phyloP scores from a whole-genome alignment of 2,888 invertebrate genomes.

The Diachrysia chrysitis region DNA sequence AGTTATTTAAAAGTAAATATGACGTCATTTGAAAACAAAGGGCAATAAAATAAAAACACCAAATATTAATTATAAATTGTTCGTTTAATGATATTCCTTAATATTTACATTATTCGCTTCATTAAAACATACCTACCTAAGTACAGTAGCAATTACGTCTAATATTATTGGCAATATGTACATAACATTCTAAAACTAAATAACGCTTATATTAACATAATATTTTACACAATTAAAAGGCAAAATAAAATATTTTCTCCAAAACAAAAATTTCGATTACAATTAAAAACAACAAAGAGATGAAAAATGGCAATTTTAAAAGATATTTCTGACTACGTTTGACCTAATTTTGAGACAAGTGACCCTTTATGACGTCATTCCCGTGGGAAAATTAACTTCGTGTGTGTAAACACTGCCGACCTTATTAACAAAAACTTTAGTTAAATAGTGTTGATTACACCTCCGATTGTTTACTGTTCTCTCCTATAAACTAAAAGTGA shows the following conservation, averaged over 20 bases:
- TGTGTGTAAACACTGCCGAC: no score
- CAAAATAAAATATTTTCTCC: constrained; percentile 29
- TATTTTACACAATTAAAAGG: constrained; percentile 22
- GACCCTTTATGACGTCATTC: no score
- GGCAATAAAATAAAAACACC: constrained; percentile 59
- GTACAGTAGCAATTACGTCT: constrained; percentile 54
- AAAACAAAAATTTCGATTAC: no score
- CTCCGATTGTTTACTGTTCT: no score
- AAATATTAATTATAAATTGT: constrained; percentile 74
- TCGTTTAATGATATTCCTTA: constrained; percentile 75
- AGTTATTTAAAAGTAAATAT: not conserved
- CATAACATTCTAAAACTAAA: constrained; percentile 87
- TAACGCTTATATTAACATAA: constrained; percentile 80
- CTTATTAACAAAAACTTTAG: no score
- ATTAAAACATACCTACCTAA: constrained; percentile 59
- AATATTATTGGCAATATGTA: constrained; percentile 75
- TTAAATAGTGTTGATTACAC: no score
- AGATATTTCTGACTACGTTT: no score
- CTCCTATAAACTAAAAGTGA: no score
- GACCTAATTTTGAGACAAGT: no score
- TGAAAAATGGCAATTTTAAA: not conserved
- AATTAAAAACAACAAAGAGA: no score
- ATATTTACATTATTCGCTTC: constrained; percentile 72
- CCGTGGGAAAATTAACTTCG: no score
- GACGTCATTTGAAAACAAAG: not conserved